These are phyloP conservation scores for Moxostoma hubbsi DNA, from an alignment of 2,797 vertebrate species.

Conservation along the genomic window DNA sequence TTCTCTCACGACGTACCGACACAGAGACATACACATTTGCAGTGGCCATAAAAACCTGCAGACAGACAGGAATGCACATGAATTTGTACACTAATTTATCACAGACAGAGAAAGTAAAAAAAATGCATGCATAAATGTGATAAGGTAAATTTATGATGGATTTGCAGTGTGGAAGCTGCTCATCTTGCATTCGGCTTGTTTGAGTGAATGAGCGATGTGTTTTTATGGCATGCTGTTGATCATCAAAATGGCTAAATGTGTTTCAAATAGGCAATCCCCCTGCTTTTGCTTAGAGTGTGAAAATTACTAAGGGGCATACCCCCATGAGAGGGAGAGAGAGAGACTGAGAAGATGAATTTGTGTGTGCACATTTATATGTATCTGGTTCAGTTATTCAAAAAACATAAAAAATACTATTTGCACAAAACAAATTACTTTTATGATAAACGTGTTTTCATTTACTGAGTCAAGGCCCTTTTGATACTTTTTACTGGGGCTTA, in stretches of 20 bases:
- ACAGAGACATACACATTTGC: slow-evolving; percentile 12
- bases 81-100: neutral
- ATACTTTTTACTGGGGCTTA: no score
- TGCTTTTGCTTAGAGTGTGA: slow-evolving; percentile 56
- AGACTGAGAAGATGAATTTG: slow-evolving; percentile 6
- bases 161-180: slow-evolving; percentile 48
- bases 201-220: slow-evolving; percentile 35
- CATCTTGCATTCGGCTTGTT: slow-evolving; percentile 43
- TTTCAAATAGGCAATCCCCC: slow-evolving; percentile 57
- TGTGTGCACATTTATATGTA: slow-evolving; percentile 18
- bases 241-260: slow-evolving; percentile 65
- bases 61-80: slow-evolving; percentile 6
- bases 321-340: slow-evolving; percentile 17
- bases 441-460: no score
- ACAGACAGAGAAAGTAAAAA: neutral
- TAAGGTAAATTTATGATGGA: slow-evolving; percentile 22
- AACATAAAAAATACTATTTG: no score
- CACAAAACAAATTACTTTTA: no score
- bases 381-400: neutral
- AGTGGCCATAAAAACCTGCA: neutral
- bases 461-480: no score
- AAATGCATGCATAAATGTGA: neutral
- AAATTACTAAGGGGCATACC: slow-evolving; percentile 55
- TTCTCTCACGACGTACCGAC: slow-evolving; percentile 10
- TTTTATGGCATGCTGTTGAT: slow-evolving; percentile 50